Conservation (phyloP, 2,113 vertebrate species). For the Trinectes maculatus region DNA sequence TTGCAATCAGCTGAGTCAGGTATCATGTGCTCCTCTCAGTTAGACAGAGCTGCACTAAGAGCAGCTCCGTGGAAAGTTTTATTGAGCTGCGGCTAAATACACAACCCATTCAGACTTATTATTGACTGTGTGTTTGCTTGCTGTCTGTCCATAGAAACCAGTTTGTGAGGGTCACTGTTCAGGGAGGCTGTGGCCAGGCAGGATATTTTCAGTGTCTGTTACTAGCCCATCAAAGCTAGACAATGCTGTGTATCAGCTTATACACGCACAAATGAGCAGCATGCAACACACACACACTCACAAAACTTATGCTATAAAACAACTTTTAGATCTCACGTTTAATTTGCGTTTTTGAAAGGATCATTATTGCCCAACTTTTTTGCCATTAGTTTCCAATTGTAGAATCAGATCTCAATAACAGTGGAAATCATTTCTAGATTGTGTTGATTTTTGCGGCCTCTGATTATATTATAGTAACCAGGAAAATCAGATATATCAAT, state of each 20-base stretch:
- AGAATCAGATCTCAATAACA: too few relatives aligned
- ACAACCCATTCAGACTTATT: slow-evolving; percentile 37
- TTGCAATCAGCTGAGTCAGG: slow-evolving; percentile 5
- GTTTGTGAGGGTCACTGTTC: slow-evolving; percentile 66
- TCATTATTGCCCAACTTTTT: too few relatives aligned
- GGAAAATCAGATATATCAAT: too few relatives aligned
- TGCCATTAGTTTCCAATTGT: too few relatives aligned
- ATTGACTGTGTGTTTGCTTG: slow-evolving; percentile 55
- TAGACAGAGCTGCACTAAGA: slow-evolving; percentile 32
- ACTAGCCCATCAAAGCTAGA: slow-evolving; percentile 43
- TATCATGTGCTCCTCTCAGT: slow-evolving; percentile 29
- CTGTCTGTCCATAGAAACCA: slow-evolving; percentile 60
- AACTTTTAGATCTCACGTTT: too few relatives aligned
- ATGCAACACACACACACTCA: not conserved
- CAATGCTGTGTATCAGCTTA: slow-evolving; percentile 1
- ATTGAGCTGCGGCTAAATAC: slow-evolving; percentile 50
- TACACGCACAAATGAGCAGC: not conserved
- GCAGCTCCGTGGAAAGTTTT: slow-evolving; percentile 31
- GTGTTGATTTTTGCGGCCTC: too few relatives aligned
- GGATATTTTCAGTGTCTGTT: slow-evolving; percentile 74
- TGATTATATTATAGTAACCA: too few relatives aligned
- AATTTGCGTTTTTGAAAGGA: too few relatives aligned
- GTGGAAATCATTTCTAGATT: too few relatives aligned
- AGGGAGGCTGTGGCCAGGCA: slow-evolving; percentile 27
- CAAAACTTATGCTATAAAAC: too few relatives aligned